These are phyloP conservation scores for Bufo gargarizans DNA, from an alignment of 2,113 vertebrate species.

Conservation along the genomic window DNA sequence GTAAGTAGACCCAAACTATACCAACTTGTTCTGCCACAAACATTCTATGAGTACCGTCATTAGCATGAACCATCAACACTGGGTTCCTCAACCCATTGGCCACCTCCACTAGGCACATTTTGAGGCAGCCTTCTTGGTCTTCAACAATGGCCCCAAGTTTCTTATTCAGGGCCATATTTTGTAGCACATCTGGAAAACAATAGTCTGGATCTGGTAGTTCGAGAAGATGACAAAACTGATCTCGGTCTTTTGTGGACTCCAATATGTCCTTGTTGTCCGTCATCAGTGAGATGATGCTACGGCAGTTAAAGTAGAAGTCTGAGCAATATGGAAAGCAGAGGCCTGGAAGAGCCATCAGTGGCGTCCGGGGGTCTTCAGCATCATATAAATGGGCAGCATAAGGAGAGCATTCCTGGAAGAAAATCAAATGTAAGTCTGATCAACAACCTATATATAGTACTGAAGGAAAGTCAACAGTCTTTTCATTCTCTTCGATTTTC, in stretches of 20 bases:
- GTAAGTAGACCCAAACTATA: slow-evolving; percentile 81
- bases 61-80: slow-evolving; percentile 76
- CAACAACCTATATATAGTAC: background rate
- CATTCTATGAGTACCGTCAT: slow-evolving; percentile 76
- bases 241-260: slow-evolving; percentile 64
- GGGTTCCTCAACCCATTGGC: slow-evolving; percentile 82
- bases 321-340: slow-evolving; percentile 82
- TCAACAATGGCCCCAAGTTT: slow-evolving; percentile 72
- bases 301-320: slow-evolving; percentile 73
- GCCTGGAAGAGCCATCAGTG: slow-evolving; percentile 77
- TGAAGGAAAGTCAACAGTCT: background rate
- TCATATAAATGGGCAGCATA: slow-evolving; percentile 83
- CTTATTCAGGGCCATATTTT: slow-evolving; percentile 69
- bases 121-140: slow-evolving; percentile 75
- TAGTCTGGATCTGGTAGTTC: slow-evolving; percentile 79
- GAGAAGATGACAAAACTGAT: slow-evolving; percentile 75
- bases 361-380: slow-evolving; percentile 77
- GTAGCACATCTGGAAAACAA: slow-evolving; percentile 80
- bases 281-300: slow-evolving; percentile 73
- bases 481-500: background rate
- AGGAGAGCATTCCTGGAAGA: slow-evolving; percentile 81
- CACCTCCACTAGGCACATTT: slow-evolving; percentile 80
- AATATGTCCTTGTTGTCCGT: slow-evolving; percentile 65
- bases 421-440: slow-evolving; percentile 13
- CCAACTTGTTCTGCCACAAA: slow-evolving; percentile 83